phyloP scores from a whole-genome alignment of 2,113 vertebrate genomes.

The Prietella phreatophila region DNA sequence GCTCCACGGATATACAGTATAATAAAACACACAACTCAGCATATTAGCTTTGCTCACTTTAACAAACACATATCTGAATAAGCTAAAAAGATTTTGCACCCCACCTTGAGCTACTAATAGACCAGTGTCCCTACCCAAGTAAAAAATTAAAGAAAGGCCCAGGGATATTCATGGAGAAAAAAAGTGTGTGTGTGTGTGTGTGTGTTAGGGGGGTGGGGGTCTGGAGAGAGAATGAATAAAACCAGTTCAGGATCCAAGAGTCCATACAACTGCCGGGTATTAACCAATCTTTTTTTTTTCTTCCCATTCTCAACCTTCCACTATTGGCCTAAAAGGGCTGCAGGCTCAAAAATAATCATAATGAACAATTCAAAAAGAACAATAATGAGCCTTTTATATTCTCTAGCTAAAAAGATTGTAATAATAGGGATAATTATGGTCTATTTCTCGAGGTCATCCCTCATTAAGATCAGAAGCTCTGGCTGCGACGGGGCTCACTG shows the following conservation, averaged over 20 bases:
- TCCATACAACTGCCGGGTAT: slow-evolving; percentile 47
- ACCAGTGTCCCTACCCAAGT: slow-evolving; percentile 35
- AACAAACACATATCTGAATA: slow-evolving; percentile 54
- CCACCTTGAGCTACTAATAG: slow-evolving; percentile 40
- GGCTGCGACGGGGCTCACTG: slow-evolving; percentile 59
- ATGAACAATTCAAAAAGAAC: slow-evolving; percentile 67
- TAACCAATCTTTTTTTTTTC: slow-evolving; percentile 46
- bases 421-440: slow-evolving; percentile 66
- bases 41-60: slow-evolving; percentile 44
- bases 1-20: neutral
- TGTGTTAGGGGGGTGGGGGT: neutral
- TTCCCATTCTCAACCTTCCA: slow-evolving; percentile 36
- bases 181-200: neutral
- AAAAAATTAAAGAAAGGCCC: slow-evolving; percentile 47
- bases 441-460: slow-evolving; percentile 66
- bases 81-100: slow-evolving; percentile 33
- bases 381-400: slow-evolving; percentile 67
- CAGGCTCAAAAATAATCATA: slow-evolving; percentile 63
- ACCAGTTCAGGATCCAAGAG: slow-evolving; percentile 31
- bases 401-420: slow-evolving; percentile 61
- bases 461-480: slow-evolving; percentile 63
- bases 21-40: slow-evolving; percentile 35
- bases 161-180: slow-evolving; percentile 39
- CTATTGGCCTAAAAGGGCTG: slow-evolving; percentile 57
- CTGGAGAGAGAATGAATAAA: slow-evolving; percentile 20